Evolutionary conservation across 2,888 invertebrate genomes (phyloP).

Genomic region (Sphaerophoria taeniata): DNA sequence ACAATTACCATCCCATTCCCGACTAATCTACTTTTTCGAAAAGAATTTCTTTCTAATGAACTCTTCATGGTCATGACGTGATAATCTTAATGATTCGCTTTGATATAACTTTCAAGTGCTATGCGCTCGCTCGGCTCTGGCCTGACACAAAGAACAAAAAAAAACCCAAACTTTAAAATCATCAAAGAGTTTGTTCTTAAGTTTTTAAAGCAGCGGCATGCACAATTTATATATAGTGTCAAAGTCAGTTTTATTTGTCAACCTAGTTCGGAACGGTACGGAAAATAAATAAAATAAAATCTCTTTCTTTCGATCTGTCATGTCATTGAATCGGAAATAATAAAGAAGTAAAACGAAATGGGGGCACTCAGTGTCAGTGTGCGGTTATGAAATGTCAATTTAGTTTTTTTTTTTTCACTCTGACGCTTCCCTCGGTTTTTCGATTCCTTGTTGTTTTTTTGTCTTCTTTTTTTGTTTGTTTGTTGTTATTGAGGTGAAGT

Average conservation of each 20-base stretch:
- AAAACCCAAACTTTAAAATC: conserved; percentile 24
- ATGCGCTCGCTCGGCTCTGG: background rate
- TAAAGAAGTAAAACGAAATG: conserved; percentile 44
- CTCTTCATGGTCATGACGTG: conserved; percentile 69
- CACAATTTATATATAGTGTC: conserved; percentile 43
- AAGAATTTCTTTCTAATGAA: conserved; percentile 67
- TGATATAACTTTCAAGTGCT: conserved; percentile 66
- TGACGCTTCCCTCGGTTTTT: conserved; percentile 17
- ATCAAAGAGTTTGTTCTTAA: conserved; percentile 26
- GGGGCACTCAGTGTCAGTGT: conserved; percentile 56
- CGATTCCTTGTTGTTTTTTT: conserved; percentile 30
- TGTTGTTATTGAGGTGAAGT: conserved; percentile 68
- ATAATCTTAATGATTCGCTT: conserved; percentile 67
- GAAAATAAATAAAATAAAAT: conserved; percentile 27
- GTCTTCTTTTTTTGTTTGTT: conserved; percentile 41
- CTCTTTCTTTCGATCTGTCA: conserved; percentile 57
- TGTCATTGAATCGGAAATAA: conserved; percentile 62
- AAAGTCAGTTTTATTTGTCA: conserved; percentile 55
- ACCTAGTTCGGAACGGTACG: conserved; percentile 46
- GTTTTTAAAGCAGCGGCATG: conserved; percentile 29
- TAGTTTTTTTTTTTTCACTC: conserved; percentile 24
- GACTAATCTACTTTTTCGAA: conserved; percentile 56
- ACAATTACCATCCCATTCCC: background rate
- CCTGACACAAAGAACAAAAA: background rate
- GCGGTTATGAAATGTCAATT: conserved; percentile 46